phyloP scores from a whole-genome alignment of 2,113 vertebrate genomes.

The Orthonyx spaldingii region DNA sequence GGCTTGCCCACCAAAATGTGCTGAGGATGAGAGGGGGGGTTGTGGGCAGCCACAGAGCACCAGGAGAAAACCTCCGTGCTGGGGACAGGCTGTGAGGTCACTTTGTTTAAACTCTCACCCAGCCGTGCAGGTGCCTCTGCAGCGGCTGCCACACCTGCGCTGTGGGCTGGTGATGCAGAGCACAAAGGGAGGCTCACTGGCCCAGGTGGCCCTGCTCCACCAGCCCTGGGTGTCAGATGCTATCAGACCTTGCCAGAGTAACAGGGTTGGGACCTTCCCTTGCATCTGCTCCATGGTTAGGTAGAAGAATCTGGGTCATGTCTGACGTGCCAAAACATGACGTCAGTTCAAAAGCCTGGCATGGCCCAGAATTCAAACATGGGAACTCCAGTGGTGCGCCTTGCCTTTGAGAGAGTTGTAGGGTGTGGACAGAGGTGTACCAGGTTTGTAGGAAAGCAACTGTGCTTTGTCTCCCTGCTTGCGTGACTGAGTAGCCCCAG shows the following conservation, averaged over 20 bases:
- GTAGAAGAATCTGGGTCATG: not conserved
- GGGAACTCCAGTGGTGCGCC: not conserved
- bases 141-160: accelerated
- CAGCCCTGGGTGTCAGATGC: not conserved
- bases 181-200: accelerated
- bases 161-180: not conserved
- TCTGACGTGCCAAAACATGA: not conserved
- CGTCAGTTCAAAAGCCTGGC: accelerated
- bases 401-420: not conserved
- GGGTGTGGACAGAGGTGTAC: not conserved
- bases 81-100: accelerated
- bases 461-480: not conserved
- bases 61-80: accelerated
- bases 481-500: not conserved
- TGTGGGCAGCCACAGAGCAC: not conserved
- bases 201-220: not conserved
- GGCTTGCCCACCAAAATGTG: not conserved
- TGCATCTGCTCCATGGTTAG: accelerated
- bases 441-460: not conserved
- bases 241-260: not conserved
- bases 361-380: accelerated
- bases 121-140: accelerated
- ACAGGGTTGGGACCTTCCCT: not conserved
- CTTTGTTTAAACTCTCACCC: not conserved
- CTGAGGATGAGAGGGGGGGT: not conserved